These are phyloP conservation scores for Tubulanus polymorphus DNA, from an alignment of 2,888 invertebrate genomes.

Conservation along the genomic window DNA sequence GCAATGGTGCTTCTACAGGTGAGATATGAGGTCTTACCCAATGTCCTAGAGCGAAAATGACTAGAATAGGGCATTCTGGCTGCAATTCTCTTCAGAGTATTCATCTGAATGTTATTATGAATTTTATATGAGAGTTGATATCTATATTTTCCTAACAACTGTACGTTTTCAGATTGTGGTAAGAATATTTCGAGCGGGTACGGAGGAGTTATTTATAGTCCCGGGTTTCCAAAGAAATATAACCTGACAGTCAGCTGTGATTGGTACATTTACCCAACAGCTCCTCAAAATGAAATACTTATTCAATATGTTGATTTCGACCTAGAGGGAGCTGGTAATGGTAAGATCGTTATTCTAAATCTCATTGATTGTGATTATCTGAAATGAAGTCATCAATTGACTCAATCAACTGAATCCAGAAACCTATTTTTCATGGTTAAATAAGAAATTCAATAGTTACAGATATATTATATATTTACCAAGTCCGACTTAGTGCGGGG, in stretches of 20 bases:
- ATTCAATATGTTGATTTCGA: conserved; percentile 88
- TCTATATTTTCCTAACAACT: conserved; percentile 5
- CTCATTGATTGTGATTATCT: no score
- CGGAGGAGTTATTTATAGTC: conserved; percentile 73
- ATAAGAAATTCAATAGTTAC: no score
- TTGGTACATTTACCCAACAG: conserved; percentile 86
- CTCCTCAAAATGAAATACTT: conserved; percentile 77
- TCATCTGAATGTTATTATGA: no score
- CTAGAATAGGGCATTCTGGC: no score
- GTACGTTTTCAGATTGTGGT: conserved; percentile 70
- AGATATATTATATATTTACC: no score
- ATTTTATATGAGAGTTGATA: neutral
- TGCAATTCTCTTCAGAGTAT: no score
- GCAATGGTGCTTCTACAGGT: no score
- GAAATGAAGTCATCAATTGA: no score
- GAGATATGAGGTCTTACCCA: no score
- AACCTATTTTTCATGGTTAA: neutral
- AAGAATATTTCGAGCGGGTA: conserved; percentile 67
- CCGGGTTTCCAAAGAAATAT: conserved; percentile 87
- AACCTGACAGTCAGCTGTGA: conserved; percentile 74
- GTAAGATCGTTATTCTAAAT: no score
- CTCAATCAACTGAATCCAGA: neutral
- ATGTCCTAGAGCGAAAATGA: no score
- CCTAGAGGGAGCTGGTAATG: conserved; percentile 86
- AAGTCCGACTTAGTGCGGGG: no score